These are phyloP conservation scores for Laticauda laticaudata DNA, from an alignment of 2,113 vertebrate species.

Conservation along the genomic window DNA sequence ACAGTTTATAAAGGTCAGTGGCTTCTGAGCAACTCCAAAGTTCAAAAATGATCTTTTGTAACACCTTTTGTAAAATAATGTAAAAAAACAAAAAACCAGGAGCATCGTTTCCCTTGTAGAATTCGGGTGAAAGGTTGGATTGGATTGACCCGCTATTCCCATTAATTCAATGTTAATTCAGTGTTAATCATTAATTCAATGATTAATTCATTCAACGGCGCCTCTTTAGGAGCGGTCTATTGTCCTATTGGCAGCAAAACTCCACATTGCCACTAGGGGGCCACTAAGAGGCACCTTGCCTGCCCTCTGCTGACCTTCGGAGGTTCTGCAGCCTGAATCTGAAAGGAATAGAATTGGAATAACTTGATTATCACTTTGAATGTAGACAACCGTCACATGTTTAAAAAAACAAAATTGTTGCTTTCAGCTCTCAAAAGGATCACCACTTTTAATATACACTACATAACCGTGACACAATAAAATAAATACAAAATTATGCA, in stretches of 20 bases:
- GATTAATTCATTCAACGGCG: too few species aligned
- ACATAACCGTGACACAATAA: too few species aligned
- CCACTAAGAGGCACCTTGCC: too few species aligned
- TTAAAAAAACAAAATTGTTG: too few species aligned
- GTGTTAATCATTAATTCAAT: too few species aligned
- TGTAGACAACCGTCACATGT: too few species aligned
- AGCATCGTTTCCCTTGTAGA: not conserved
- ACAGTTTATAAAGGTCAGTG: not conserved
- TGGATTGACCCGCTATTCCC: not conserved
- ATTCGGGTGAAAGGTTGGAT: not conserved
- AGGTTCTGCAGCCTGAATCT: not conserved
- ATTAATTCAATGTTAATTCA: too few species aligned
- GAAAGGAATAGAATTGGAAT: not conserved
- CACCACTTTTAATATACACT: too few species aligned
- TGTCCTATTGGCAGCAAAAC: not conserved
- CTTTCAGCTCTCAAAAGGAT: too few species aligned
- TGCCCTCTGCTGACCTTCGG: not conserved
- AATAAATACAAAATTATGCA: too few species aligned
- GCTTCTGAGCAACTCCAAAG: not conserved
- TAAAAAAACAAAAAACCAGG: not conserved
- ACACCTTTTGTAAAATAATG: not conserved
- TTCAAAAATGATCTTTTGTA: not conserved
- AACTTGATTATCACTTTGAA: too few species aligned
- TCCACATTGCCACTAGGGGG: not conserved
- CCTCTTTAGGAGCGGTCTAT: too few species aligned